Evolutionary conservation across 2,888 invertebrate species (phyloP).

Genomic region (Drosophila rellima): DNA sequence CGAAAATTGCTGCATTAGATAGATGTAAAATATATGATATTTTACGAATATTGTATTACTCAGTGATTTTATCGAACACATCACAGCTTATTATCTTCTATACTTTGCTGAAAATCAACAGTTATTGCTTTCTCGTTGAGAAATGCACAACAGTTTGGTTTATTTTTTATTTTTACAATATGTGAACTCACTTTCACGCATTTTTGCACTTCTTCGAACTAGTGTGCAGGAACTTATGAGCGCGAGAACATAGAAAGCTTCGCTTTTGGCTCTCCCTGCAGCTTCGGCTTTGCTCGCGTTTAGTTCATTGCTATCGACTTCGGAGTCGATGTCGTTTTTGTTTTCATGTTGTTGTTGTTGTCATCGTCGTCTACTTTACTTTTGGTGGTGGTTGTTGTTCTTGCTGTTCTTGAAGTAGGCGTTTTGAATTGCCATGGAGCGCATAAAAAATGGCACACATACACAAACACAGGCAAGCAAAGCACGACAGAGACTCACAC

Average conservation of each 20-base stretch:
- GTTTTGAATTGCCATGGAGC: conserved; percentile 81
- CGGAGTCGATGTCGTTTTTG: conserved; percentile 29
- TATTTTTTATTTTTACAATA: not conserved
- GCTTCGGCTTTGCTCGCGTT: conserved; percentile 50
- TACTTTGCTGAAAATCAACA: not conserved
- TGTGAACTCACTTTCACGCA: not conserved
- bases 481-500: conserved; percentile 36
- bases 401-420: conserved; percentile 78
- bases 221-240: conserved; percentile 65
- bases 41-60: no score
- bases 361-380: conserved; percentile 29
- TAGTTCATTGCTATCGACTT: conserved; percentile 27
- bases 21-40: not conserved
- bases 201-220: not conserved
- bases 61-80: no score
- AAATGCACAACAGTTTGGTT: not conserved
- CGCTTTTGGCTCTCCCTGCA: conserved; percentile 39
- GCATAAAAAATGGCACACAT: conserved; percentile 73
- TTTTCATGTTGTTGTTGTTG: conserved; percentile 5
- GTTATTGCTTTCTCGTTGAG: not conserved
- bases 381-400: conserved; percentile 58
- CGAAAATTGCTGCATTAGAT: not conserved
- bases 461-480: conserved; percentile 38
- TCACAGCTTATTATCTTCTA: no score
- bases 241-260: conserved; percentile 37